Conservation (phyloP, 23 tunicate genomes). For the Phallusia fumigata region DNA sequence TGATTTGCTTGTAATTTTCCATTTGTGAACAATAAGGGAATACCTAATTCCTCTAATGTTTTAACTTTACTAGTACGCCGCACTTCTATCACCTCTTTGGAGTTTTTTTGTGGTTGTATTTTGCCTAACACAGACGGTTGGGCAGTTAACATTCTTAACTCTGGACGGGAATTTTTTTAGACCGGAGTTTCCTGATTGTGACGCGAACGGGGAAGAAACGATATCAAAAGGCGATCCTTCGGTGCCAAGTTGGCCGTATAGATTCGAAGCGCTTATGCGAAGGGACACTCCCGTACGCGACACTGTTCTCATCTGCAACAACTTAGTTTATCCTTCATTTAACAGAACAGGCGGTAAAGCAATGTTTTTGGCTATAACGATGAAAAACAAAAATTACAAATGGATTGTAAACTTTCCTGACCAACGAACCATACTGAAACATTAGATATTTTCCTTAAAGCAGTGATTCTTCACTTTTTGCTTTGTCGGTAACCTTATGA, state of each 20-base stretch:
- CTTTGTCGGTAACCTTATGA: too few relatives aligned
- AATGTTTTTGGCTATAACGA: neutral
- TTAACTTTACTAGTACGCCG: too few relatives aligned
- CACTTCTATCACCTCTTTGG: too few relatives aligned
- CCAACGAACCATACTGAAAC: too few relatives aligned
- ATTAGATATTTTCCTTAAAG: too few relatives aligned
- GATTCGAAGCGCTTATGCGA: slow-evolving; percentile 48
- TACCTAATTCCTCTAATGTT: too few relatives aligned
- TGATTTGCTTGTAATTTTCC: too few relatives aligned
- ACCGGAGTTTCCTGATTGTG: slow-evolving; percentile 32
- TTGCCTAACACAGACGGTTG: neutral
- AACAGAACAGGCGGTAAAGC: neutral
- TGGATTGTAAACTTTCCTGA: too few relatives aligned
- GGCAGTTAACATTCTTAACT: neutral
- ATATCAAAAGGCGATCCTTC: slow-evolving; percentile 18
- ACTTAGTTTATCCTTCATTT: slow-evolving; percentile 25
- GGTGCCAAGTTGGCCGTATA: slow-evolving; percentile 45
- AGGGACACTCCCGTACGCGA: slow-evolving; percentile 33
- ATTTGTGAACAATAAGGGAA: too few relatives aligned
- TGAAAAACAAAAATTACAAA: too few relatives aligned
- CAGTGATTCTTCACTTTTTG: too few relatives aligned
- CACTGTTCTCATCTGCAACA: slow-evolving; percentile 32
- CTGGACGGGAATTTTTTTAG: neutral
- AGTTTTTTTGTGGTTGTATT: too few relatives aligned
- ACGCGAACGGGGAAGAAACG: slow-evolving; percentile 10